phyloP scores from a whole-genome alignment of 2,797 vertebrate genomes.

The Vultur gryphus region DNA sequence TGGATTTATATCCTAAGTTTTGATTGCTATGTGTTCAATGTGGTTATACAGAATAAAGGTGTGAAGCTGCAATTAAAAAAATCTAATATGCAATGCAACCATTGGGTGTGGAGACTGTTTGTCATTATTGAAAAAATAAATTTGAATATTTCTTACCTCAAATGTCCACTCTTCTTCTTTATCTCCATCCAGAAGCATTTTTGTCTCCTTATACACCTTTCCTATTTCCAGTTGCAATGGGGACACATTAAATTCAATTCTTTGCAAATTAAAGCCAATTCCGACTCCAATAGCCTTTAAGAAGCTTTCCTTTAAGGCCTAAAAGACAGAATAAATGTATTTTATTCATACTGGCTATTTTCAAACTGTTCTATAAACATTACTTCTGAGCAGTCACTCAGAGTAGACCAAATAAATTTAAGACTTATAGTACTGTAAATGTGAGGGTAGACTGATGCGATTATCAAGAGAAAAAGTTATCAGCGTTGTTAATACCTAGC shows the following conservation, averaged over 20 bases:
- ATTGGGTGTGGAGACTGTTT: neutral
- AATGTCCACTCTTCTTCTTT: conserved; percentile 88
- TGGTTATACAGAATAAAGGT: neutral
- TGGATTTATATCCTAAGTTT: neutral
- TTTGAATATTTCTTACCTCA: conserved; percentile 80
- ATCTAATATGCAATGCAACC: neutral
- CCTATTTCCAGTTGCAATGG: conserved; percentile 78
- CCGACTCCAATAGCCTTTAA: conserved; percentile 94
- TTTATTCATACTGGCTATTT: neutral
- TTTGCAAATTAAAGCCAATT: conserved; percentile 90
- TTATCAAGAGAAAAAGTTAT: neutral
- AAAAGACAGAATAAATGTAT: neutral
- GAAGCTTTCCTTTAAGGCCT: conserved; percentile 97
- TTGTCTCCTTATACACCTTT: conserved; percentile 80
- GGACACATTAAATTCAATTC: conserved; percentile 88
- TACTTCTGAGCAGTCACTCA: neutral
- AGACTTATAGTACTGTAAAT: neutral
- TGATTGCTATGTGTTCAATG: neutral
- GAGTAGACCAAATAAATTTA: neutral
- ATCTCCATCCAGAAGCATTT: conserved; percentile 88
- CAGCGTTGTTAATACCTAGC: neutral
- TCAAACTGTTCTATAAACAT: neutral
- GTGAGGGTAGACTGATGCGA: neutral
- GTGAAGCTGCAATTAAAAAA: neutral
- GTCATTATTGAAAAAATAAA: neutral